A percentile compares a stretch with the other conserved stretches of the same genome.
Evolutionary conservation across 1,140 invertebrate genomes (phyloP).

Genomic region (Aphelenchoides fujianensis): DNA sequence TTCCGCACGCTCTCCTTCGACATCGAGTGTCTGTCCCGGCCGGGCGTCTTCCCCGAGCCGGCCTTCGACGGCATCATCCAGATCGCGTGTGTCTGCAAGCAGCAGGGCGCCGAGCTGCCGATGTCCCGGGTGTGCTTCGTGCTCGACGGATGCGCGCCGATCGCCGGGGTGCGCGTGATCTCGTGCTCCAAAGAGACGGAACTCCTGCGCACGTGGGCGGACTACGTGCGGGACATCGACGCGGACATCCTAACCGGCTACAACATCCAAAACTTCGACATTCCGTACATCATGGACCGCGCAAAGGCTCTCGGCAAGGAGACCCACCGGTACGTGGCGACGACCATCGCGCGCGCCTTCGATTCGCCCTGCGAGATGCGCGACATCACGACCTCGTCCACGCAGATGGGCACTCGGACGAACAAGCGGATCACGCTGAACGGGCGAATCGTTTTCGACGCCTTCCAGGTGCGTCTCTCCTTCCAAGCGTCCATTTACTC

Average conservation of each 20-base stretch:
- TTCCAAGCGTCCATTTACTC: no score
- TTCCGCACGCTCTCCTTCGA: slow-evolving; percentile 96
- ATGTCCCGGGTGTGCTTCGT: slow-evolving; percentile 94
- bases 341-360: slow-evolving; percentile 14
- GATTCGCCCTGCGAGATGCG: slow-evolving; percentile 75
- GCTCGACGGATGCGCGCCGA: slow-evolving; percentile 86
- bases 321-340: slow-evolving; percentile 4
- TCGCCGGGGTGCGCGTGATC: slow-evolving; percentile 84
- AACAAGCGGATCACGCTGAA: slow-evolving; percentile 96
- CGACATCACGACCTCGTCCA: slow-evolving; percentile 77
- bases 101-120: slow-evolving; percentile 79
- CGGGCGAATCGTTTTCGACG: slow-evolving; percentile 88
- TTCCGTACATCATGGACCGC: slow-evolving; percentile 89
- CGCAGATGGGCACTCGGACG: slow-evolving; percentile 92
- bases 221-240: slow-evolving; percentile 90
- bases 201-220: slow-evolving; percentile 69
- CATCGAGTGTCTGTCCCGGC: slow-evolving; percentile 96
- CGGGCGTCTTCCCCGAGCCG: slow-evolving; percentile 96
- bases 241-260: slow-evolving; percentile 98
- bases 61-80: slow-evolving; percentile 96
- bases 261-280: slow-evolving; percentile 99
- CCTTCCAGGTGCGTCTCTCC: slow-evolving; percentile 73
- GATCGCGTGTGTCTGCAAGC: slow-evolving; percentile 94
- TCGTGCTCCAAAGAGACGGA: slow-evolving; percentile 76
- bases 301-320: slow-evolving; percentile 64